Evolutionary conservation across 2,113 vertebrate species (phyloP).

Genomic region (Alethe castanea): DNA sequence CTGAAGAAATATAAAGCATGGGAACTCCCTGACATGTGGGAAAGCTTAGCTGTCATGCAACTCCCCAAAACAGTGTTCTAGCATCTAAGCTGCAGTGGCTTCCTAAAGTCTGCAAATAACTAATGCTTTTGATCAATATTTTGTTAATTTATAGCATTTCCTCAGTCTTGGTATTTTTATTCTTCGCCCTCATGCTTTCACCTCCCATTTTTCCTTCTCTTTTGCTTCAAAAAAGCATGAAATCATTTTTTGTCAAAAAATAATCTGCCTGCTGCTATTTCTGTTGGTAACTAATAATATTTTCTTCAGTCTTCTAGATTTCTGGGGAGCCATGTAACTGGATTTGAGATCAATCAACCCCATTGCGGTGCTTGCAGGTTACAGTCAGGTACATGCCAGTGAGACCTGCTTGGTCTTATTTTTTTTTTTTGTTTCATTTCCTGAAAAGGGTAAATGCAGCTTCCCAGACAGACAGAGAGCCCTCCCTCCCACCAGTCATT

Average conservation of each 20-base stretch:
- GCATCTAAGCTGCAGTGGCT: neutral
- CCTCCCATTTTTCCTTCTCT: neutral
- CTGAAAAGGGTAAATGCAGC: neutral
- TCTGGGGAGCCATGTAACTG: neutral
- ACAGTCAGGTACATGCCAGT: neutral
- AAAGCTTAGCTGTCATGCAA: neutral
- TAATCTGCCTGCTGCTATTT: neutral
- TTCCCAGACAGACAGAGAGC: neutral
- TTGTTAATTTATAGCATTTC: neutral
- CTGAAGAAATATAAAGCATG: neutral
- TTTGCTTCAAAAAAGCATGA: conserved; percentile 8
- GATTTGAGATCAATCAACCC: neutral
- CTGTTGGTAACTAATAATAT: neutral
- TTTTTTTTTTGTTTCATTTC: neutral
- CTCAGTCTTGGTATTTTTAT: neutral
- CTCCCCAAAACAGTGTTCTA: neutral
- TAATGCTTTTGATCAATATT: neutral
- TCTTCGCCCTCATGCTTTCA: neutral
- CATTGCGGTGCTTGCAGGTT: neutral
- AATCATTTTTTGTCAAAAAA: conserved; percentile 22
- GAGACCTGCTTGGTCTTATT: neutral
- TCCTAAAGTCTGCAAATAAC: neutral
- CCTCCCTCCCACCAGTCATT: neutral
- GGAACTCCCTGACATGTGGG: neutral
- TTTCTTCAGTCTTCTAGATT: neutral